Evolutionary conservation across 2,113 vertebrate species (phyloP).

Genomic region (Gymnorhina tibicen): DNA sequence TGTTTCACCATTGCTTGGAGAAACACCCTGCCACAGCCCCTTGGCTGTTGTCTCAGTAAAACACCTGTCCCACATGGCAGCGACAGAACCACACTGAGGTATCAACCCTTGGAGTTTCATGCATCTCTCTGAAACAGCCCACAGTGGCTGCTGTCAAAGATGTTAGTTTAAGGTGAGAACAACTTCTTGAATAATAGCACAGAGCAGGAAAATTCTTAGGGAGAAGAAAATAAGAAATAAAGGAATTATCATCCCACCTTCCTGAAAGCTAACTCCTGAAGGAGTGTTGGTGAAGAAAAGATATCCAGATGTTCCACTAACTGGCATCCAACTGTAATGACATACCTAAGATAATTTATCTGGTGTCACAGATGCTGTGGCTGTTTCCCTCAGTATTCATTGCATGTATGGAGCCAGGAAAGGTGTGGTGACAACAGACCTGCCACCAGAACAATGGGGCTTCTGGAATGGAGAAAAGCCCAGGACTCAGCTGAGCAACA

Average conservation of each 20-base stretch:
- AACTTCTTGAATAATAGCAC: background rate
- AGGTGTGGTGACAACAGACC: background rate
- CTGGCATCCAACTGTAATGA: background rate
- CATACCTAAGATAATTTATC: background rate
- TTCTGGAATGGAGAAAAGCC: background rate
- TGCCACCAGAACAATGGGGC: background rate
- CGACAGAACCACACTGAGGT: rapidly evolving
- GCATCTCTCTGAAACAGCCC: background rate
- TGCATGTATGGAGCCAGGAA: background rate
- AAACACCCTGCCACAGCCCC: background rate
- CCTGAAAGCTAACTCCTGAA: background rate
- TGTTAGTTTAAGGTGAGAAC: background rate
- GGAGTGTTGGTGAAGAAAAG: background rate
- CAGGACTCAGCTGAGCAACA: background rate
- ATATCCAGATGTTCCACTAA: background rate
- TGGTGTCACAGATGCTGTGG: background rate
- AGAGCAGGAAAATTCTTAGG: background rate
- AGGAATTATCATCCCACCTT: background rate
- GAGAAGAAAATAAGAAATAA: background rate
- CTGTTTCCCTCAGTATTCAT: background rate
- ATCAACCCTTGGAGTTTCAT: background rate
- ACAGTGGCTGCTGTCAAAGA: background rate
- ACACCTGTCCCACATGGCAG: rapidly evolving
- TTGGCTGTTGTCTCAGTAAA: background rate
- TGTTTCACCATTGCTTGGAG: background rate